A percentile compares a stretch with the other conserved stretches of the same genome.
phyloP scores from a whole-genome alignment of 2,797 vertebrate genomes.

The Enteromius mattozi region DNA sequence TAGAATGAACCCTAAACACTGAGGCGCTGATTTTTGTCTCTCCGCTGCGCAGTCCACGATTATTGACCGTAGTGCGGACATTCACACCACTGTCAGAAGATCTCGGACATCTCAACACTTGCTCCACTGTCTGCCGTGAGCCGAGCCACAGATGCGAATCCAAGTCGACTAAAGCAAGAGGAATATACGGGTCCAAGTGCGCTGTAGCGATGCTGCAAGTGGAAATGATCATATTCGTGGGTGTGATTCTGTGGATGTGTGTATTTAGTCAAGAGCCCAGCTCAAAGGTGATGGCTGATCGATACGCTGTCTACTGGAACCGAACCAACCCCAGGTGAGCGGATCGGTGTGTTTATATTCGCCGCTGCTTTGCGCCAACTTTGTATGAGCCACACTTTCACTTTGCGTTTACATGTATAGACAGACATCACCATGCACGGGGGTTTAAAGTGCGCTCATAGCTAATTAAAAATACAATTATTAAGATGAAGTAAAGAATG shows the following conservation, averaged over 20 bases:
- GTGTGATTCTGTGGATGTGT: constrained; percentile 93
- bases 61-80: constrained; percentile 44
- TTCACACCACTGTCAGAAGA: constrained; percentile 12
- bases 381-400: background rate
- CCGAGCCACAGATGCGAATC: constrained; percentile 51
- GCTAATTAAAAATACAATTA: background rate
- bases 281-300: constrained; percentile 96
- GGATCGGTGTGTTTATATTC: background rate
- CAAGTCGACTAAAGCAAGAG: constrained; percentile 64
- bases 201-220: constrained; percentile 91
- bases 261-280: constrained; percentile 93
- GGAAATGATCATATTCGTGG: constrained; percentile 93
- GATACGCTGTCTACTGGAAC: constrained; percentile 99
- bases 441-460: background rate
- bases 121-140: constrained; percentile 6
- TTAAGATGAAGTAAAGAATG: background rate
- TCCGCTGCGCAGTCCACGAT: background rate
- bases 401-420: background rate
- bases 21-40: background rate
- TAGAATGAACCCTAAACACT: constrained; percentile 11
- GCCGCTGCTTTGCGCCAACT: background rate
- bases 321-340: constrained; percentile 96
- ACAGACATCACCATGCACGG: background rate
- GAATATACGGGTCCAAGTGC: constrained; percentile 64
- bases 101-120: constrained; percentile 22